Conservation (phyloP, 1,140 invertebrate species). For the Pectinophora gossypiella region DNA sequence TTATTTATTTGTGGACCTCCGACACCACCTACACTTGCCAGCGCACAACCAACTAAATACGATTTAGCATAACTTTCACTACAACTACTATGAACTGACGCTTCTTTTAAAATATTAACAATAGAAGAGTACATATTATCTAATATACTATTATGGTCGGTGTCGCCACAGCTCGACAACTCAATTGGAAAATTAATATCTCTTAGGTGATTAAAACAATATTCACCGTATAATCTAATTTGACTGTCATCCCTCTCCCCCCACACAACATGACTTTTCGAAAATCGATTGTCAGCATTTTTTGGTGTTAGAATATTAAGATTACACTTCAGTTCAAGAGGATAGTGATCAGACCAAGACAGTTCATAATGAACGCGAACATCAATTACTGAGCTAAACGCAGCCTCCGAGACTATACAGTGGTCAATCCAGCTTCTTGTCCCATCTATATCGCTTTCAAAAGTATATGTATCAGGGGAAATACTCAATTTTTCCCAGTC, state of each 20-base stretch:
- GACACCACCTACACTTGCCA: no score
- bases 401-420: neutral
- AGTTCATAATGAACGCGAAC: neutral
- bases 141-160: neutral
- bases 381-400: neutral
- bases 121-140: neutral
- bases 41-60: no score
- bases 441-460: neutral
- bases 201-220: neutral
- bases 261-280: neutral
- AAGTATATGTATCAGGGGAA: neutral
- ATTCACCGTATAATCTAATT: neutral
- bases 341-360: neutral
- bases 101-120: neutral
- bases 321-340: neutral
- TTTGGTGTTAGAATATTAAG: neutral
- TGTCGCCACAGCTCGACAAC: no score
- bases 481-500: neutral
- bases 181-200: no score
- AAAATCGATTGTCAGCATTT: neutral
- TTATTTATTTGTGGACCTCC: no score
- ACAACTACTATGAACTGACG: neutral
- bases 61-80: neutral
- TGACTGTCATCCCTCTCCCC: neutral
- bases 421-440: neutral